Evolutionary conservation across 1,140 invertebrate genomes (phyloP).

Genomic region (Ruditapes philippinarum): DNA sequence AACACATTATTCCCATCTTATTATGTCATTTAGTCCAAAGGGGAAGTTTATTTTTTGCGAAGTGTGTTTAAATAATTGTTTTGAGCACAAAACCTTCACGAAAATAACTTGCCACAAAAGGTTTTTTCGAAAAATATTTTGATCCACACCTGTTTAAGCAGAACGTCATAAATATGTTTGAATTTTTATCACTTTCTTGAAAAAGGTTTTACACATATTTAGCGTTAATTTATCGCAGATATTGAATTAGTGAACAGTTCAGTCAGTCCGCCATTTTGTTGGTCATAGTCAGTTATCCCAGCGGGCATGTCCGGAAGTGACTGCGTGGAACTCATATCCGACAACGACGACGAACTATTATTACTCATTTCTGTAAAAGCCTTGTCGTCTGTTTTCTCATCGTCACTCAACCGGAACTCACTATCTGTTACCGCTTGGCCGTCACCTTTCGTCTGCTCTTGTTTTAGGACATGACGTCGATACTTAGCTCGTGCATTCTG

Average conservation of each 20-base stretch:
- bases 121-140: no score
- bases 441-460: slow-evolving; percentile 88
- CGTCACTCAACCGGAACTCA: slow-evolving; percentile 51
- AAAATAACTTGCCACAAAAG: no score
- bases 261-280: slow-evolving; percentile 48
- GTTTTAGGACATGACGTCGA: slow-evolving; percentile 96
- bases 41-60: no score
- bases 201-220: no score
- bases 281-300: slow-evolving; percentile 56
- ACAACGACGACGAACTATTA: slow-evolving; percentile 68
- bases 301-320: slow-evolving; percentile 67
- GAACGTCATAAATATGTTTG: no score
- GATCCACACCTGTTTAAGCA: no score
- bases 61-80: no score
- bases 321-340: slow-evolving; percentile 70
- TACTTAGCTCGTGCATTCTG: slow-evolving; percentile 99
- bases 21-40: no score
- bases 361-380: slow-evolving; percentile 58
- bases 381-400: slow-evolving; percentile 64
- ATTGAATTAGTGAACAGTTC: slow-evolving; percentile 72
- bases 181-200: no score
- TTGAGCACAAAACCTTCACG: no score
- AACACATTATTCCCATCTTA: no score
- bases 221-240: slow-evolving; percentile 63
- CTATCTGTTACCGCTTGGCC: slow-evolving; percentile 37